Base-by-base conservation (phyloP, 2,888 invertebrate genomes). In the Atethmia centrago region DNA sequence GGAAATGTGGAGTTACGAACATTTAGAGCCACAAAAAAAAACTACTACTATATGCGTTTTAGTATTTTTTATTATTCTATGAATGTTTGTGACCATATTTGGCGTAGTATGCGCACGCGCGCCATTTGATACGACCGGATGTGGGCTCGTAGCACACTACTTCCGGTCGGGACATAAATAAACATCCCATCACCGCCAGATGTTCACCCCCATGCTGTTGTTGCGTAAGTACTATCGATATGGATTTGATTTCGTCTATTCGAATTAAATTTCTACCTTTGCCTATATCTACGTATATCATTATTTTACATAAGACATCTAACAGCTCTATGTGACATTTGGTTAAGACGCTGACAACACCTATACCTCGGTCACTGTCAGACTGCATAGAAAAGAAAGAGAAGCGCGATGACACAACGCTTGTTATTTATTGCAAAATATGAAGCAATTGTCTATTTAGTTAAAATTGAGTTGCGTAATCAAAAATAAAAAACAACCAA, bases 81-180 rank as follows among this genome's bases (percentile, higher is more conserved):
- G 25, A 51, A 64, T 59, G 14, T 66, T 71, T 58, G 45, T 71
- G 25, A 61, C 80, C 74, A 80, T 88, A 77, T 84, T 80, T 80
- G 79, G 71, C 69, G 45, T 49, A 63, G 72, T 77, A 78, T 86
- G 84, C 77, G 88, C 90, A 88, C 90, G 87, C 87, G 90, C 88
- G 87, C 87, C 87, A 85, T 90, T 92, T 90, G 89, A 86, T 77
- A 74, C 79, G 79, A 88, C 92, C 93, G 95, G 95, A 95, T 94
- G 95, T 93, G 93, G 92, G 93, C 89, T 89, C 90, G 89, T 85
- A 90, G 90, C 90, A 89, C 90, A 90, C 90, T 92, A 93, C 92
- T 95, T 95, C 95, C 95, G 94, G 91, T 89, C 84, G 89, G 85
- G 88, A 90, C 92, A 93, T 92, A 93, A 94, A 94, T 95, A 95